Base-by-base conservation (phyloP, 2,888 invertebrate genomes). In the Smittia sp. region DNA sequence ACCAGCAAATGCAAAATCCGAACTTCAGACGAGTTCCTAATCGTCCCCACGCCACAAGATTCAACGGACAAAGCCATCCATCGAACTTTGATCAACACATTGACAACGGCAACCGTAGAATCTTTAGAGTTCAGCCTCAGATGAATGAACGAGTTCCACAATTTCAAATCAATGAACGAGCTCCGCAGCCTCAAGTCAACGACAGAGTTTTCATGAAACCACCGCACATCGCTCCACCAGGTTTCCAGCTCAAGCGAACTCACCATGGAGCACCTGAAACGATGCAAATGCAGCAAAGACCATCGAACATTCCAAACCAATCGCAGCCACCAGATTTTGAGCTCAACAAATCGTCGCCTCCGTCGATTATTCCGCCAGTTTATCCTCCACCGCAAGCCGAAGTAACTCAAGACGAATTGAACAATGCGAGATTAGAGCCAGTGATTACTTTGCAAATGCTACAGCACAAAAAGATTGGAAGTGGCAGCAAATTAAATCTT, bases 371-470 rank as follows among this genome's bases (percentile, higher is more conserved):
- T 0, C 58, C 58, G 4, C n/a, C 2, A n/a, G 7, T 9, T 9
- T 6, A 52, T 52, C 27, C 9, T 24, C n/a, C 25, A 11, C 1
- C 24, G 1, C n/a, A 63, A 3, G 20, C 58, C 20, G 9, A 20
- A 22, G 32, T 20, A 15, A 77, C 85, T 32, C 79, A 83, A 0
- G 22, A 58, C 77, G 80, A 1, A 78, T 46, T 24, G 20, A 54
- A 69, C 18, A 69, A 67, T 18, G 72, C 79, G 41, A 81, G 80
- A 52, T 80, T 85, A 3, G 84, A 86, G 25, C 85, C 85, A 0
- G 86, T 89, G 0, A 86, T 89, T 11, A 89, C 89, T 0, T 79
- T 89, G 38, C 90, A 90, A 80, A 89, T 90, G 90, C 84, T 90
- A 63, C 89, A 89, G 77, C 84, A 85, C 0, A 83, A 86, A 77